A percentile compares a stretch with the other conserved stretches of the same genome.
Conservation (phyloP, 2,113 vertebrate genomes). For the Etheostoma cragini region DNA sequence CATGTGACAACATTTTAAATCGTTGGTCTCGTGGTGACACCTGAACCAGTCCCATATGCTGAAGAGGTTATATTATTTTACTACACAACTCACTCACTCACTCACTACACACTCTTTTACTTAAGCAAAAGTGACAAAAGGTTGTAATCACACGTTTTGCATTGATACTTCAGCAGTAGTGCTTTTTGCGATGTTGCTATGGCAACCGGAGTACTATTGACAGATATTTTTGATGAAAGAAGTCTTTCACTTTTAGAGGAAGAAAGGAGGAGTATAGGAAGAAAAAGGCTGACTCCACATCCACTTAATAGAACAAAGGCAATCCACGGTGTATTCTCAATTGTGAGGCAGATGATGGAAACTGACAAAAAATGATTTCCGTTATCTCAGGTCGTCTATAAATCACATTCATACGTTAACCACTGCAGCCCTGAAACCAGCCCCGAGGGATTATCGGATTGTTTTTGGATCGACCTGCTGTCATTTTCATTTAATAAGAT, state of each 20-base stretch:
- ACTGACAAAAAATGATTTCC: slow-evolving; percentile 53
- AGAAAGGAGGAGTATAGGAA: background rate
- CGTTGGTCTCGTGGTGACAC: background rate
- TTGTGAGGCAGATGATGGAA: slow-evolving; percentile 32
- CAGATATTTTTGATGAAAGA: background rate
- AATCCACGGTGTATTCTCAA: background rate
- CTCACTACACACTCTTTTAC: too few species aligned
- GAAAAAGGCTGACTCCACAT: background rate
- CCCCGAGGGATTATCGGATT: background rate
- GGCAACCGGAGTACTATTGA: background rate
- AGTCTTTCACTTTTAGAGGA: background rate
- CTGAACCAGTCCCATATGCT: background rate
- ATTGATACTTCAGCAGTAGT: background rate
- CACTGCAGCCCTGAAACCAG: background rate
- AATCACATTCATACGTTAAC: slow-evolving; percentile 40
- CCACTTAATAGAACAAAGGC: background rate
- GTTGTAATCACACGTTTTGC: background rate
- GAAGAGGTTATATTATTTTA: background rate
- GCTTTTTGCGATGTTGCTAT: background rate
- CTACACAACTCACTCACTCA: background rate
- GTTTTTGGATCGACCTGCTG: background rate
- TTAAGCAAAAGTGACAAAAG: background rate
- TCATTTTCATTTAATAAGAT: slow-evolving; percentile 29
- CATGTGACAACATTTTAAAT: background rate
- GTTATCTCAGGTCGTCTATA: slow-evolving; percentile 26